Evolutionary conservation across 2,888 invertebrate species (phyloP).

Genomic region (Pachycephus smyrnensis): DNA sequence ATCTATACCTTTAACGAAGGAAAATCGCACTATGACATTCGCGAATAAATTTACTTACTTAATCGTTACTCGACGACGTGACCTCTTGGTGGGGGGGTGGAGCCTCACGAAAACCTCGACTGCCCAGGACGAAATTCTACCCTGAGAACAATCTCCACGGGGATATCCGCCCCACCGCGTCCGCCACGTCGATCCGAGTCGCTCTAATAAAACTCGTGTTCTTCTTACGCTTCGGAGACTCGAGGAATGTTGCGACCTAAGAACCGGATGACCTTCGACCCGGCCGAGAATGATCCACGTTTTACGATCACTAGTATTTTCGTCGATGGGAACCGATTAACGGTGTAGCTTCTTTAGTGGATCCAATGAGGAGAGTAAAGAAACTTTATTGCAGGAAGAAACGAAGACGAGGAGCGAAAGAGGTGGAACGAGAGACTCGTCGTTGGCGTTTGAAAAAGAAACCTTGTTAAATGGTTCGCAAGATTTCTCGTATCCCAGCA

Average conservation of each 20-base stretch:
- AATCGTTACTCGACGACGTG: background rate
- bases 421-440: background rate
- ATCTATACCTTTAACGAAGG: background rate
- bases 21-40: background rate
- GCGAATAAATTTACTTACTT: conserved; percentile 1
- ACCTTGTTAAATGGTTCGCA: background rate
- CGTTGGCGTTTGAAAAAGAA: too few species aligned
- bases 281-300: background rate
- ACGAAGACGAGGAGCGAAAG: background rate
- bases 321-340: background rate
- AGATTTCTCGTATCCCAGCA: conserved; percentile 11
- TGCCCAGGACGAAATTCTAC: too few species aligned
- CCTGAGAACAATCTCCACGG: background rate
- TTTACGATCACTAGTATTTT: background rate
- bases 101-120: too few species aligned
- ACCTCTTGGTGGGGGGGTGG: too few species aligned
- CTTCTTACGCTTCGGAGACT: conserved; percentile 3
- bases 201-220: conserved; percentile 2
- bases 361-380: too few species aligned
- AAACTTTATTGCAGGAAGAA: too few species aligned
- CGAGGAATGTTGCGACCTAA: conserved; percentile 5
- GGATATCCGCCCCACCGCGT: background rate
- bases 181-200: background rate
- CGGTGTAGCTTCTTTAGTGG: too few species aligned
- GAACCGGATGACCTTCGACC: background rate